Base-by-base conservation (phyloP, 2,888 invertebrate species). In the Euphydryas editha region DNA sequence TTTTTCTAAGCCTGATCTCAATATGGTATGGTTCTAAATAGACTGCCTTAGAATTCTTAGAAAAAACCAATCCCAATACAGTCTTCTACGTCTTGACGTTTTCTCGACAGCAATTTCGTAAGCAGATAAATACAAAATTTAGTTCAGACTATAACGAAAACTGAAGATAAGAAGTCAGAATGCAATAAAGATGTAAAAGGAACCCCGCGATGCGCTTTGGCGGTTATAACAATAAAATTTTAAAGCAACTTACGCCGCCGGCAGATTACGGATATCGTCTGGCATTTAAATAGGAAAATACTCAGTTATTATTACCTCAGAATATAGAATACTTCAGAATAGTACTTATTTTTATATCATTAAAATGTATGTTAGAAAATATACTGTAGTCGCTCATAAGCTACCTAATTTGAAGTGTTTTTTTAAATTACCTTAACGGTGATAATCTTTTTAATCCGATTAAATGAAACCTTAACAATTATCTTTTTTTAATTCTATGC, bases 181-280 rank as follows among this genome's bases (percentile, higher is more conserved):
- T 46, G 64, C 69, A 66, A 71, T 67, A 71, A 71, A 71, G 71
- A 71, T 71, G 67, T 71, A 65, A 67, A 65, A 59, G 61, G 60
- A 54, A 47, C 54, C 36, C 47, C 61, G 62, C 68, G 73, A 69
- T 73, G 73, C 69, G 66, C 69, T 72, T 66, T 62, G 55, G 46
- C 65, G 65, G 68, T 71, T 72, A 70, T 73, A 69, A 68, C 69
- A 72, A 73, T 73, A 73, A 73, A 73, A 73, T 74, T 72, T 74
- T 74, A 74, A 71, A 64, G 68, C 70, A 60, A 69, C 62, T 64
- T 55, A 57, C 70, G 69, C 73, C 71, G 68, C 70, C 69, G 72
- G 72, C 57, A 68, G 72, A 73, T 72, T 65, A 47, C 24, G 47
- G 69, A 75, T 75, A 72, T 59, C 57, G 65, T 55, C 62, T 65